Evolutionary conservation across 2,888 invertebrate species (phyloP).

Genomic region (Dynastes hyllus): DNA sequence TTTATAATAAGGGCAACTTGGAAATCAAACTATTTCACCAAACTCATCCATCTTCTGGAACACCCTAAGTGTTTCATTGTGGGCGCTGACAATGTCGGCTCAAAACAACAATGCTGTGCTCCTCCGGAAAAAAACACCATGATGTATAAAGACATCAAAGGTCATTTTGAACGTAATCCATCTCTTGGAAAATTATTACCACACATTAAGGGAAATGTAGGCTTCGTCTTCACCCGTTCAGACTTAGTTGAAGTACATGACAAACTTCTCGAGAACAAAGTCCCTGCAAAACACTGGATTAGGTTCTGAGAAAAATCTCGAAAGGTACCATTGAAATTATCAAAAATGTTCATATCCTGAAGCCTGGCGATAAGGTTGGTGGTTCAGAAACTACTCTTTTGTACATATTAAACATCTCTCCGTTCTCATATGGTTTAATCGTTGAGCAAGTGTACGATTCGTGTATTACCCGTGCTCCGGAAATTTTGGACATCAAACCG

Average conservation of each 20-base stretch:
- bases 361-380: slow-evolving; percentile 98
- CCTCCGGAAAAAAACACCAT: slow-evolving; percentile 99
- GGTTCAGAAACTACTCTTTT: slow-evolving; percentile 98
- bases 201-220: slow-evolving; percentile 97
- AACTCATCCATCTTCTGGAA: slow-evolving; percentile 95
- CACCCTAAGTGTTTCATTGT: slow-evolving; percentile 99
- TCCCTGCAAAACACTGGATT: slow-evolving; percentile 98
- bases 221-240: slow-evolving; percentile 98
- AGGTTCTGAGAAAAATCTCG: slow-evolving; percentile 99
- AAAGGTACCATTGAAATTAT: slow-evolving; percentile 99
- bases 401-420: slow-evolving; percentile 99
- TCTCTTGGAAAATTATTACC: slow-evolving; percentile 94
- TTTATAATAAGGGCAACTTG: slow-evolving; percentile 80
- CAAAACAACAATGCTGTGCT: slow-evolving; percentile 94
- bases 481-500: slow-evolving; percentile 97
- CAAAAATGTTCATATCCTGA: slow-evolving; percentile 93
- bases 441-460: slow-evolving; percentile 99
- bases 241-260: slow-evolving; percentile 94
- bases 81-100: slow-evolving; percentile 99
- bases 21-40: slow-evolving; percentile 98
- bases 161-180: slow-evolving; percentile 95
- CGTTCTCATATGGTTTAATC: slow-evolving; percentile 98
- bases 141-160: slow-evolving; percentile 99
- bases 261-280: slow-evolving; percentile 95
- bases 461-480: slow-evolving; percentile 97